Evolutionary conservation across 2,113 vertebrate genomes (phyloP).

Genomic region (Pachypanchax playfairii): DNA sequence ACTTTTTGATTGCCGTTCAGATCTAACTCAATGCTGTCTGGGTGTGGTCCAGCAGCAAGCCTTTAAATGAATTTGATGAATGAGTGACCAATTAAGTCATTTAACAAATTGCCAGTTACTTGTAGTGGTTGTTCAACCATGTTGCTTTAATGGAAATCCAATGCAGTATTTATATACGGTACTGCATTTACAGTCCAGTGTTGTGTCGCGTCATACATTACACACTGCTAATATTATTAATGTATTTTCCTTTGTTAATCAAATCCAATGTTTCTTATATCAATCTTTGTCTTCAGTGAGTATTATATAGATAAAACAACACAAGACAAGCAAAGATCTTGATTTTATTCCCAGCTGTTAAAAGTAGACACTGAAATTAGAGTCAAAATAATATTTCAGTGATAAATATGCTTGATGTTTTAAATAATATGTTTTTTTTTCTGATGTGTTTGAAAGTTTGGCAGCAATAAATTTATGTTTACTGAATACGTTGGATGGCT

Average conservation of each 20-base stretch:
- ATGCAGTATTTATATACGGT: conserved; percentile 61
- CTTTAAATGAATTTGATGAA: conserved; percentile 75
- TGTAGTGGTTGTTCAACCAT: conserved; percentile 70
- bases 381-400: background rate
- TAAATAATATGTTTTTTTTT: background rate
- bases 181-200: conserved; percentile 39
- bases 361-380: background rate
- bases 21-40: conserved; percentile 64
- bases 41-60: conserved; percentile 73
- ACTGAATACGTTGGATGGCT: no score
- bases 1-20: conserved; percentile 37
- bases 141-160: conserved; percentile 74
- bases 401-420: background rate
- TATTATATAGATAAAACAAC: background rate
- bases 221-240: conserved; percentile 46
- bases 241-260: conserved; percentile 60
- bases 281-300: conserved; percentile 50
- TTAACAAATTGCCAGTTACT: conserved; percentile 74
- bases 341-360: conserved; percentile 2
- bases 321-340: background rate
- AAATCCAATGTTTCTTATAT: conserved; percentile 56
- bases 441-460: no score
- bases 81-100: conserved; percentile 76
- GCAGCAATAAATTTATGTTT: no score
- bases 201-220: conserved; percentile 41